Conservation (phyloP, 2,888 invertebrate genomes). For the Nomada lathburiana region DNA sequence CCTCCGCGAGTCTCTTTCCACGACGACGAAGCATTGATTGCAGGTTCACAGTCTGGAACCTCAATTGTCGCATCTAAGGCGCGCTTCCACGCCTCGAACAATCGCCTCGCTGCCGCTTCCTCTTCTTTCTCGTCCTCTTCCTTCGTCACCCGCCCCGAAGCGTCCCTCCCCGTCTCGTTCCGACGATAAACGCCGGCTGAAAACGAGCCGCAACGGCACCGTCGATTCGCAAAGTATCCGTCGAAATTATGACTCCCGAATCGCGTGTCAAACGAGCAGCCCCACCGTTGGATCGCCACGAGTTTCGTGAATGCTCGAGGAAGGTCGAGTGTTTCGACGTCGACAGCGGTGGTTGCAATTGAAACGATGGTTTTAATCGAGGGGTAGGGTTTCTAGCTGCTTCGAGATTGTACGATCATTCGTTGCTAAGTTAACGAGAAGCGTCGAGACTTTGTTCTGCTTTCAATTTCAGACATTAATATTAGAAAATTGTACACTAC, state of each 20-base stretch:
- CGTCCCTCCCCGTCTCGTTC: conserved; percentile 12
- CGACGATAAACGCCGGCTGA: conserved; percentile 1
- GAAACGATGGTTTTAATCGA: no score
- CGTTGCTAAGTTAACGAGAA: no score
- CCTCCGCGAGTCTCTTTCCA: conserved; percentile 63
- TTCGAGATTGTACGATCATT: no score
- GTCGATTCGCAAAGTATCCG: conserved; percentile 54
- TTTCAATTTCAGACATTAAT: no score
- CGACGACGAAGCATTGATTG: conserved; percentile 80
- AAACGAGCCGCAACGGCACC: conserved; percentile 20
- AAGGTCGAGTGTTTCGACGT: background rate
- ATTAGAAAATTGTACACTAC: no score
- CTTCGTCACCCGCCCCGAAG: conserved; percentile 33
- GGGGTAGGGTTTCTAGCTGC: no score
- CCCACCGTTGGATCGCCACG: conserved; percentile 34
- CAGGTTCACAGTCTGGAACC: conserved; percentile 82
- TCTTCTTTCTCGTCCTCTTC: conserved; percentile 60
- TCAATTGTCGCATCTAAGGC: conserved; percentile 82
- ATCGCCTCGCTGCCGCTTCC: conserved; percentile 73
- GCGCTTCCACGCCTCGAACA: conserved; percentile 81
- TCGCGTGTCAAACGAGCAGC: conserved; percentile 63
- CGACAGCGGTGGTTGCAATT: no score
- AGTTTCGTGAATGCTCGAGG: conserved; percentile 5
- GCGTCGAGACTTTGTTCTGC: no score
- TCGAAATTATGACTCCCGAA: conserved; percentile 70